Percentiles rank a stretch among this genome's conserved stretches.
phyloP scores from a whole-genome alignment of 1,140 invertebrate species.

The Caenorhabditis inopinata region DNA sequence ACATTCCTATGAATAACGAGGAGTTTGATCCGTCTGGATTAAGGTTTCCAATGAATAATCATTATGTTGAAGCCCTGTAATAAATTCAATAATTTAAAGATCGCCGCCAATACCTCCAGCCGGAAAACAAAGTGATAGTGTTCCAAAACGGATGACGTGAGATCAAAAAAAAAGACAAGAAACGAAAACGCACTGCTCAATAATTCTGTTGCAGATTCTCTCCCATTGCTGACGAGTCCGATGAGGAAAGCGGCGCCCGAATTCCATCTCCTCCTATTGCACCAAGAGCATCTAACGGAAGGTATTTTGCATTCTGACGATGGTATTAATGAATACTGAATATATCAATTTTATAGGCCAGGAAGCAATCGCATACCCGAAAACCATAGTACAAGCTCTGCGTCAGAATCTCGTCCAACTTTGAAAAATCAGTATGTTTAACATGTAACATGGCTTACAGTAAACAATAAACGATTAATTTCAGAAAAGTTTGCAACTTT shows the following conservation, averaged over 20 bases:
- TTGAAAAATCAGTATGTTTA: constrained; percentile 21
- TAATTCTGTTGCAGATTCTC: constrained; percentile 31
- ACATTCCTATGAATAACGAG: background rate
- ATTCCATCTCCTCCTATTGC: constrained; percentile 16
- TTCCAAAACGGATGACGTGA: constrained; percentile 3
- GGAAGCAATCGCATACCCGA: background rate
- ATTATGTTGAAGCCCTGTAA: background rate
- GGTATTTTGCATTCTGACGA: constrained; percentile 10
- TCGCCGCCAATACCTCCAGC: constrained; percentile 23
- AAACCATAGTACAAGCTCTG: background rate
- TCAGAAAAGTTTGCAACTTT: no score
- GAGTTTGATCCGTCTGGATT: constrained; percentile 23
- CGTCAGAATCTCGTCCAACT: background rate
- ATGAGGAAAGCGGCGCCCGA: constrained; percentile 8
- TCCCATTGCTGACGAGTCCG: constrained; percentile 36
- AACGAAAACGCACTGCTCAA: no score
- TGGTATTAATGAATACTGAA: no score
- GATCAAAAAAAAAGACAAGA: background rate
- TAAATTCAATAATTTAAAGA: constrained; percentile 8
- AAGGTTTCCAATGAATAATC: background rate
- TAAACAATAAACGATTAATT: background rate
- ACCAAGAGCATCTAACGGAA: background rate
- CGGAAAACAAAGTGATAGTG: background rate
- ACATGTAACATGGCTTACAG: background rate
- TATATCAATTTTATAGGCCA: background rate